These are phyloP conservation scores for Riptortus pedestris DNA, from an alignment of 1,140 invertebrate species.

Conservation along the genomic window DNA sequence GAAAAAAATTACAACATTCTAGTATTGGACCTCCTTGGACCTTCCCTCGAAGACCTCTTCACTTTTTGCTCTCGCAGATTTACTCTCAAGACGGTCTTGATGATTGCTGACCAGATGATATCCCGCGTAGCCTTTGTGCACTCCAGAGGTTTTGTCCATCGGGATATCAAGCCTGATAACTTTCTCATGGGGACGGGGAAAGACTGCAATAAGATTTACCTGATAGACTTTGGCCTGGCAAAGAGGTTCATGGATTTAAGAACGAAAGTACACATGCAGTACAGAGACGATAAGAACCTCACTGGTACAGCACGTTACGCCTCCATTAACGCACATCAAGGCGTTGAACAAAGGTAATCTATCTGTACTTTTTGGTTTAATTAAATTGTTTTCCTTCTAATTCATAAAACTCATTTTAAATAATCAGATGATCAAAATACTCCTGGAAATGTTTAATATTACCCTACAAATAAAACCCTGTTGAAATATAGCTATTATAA, in stretches of 20 bases:
- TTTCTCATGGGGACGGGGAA: slow-evolving; percentile 96
- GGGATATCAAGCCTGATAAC: slow-evolving; percentile 94
- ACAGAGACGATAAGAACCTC: slow-evolving; percentile 94
- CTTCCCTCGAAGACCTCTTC: slow-evolving; percentile 92
- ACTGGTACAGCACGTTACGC: slow-evolving; percentile 95
- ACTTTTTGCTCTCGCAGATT: slow-evolving; percentile 93
- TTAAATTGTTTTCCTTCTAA: no score
- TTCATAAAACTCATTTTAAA: not conserved
- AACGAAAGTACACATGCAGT: slow-evolving; percentile 78
- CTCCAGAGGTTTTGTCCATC: slow-evolving; percentile 91
- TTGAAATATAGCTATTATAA: not conserved
- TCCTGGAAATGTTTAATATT: not conserved
- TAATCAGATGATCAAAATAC: not conserved
- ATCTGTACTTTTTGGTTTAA: no score
- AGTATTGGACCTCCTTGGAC: slow-evolving; percentile 93
- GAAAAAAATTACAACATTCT: slow-evolving; percentile 90
- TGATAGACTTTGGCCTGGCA: slow-evolving; percentile 95
- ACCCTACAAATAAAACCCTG: not conserved
- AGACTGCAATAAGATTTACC: slow-evolving; percentile 89
- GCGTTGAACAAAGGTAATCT: slow-evolving; percentile 78
- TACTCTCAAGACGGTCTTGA: slow-evolving; percentile 94
- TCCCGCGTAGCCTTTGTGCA: slow-evolving; percentile 89
- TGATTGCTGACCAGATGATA: slow-evolving; percentile 92
- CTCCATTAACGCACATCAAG: slow-evolving; percentile 92
- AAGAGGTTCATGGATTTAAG: slow-evolving; percentile 89